Conservation (phyloP, 2,888 invertebrate species). For the Sarcophaga subvicina region DNA sequence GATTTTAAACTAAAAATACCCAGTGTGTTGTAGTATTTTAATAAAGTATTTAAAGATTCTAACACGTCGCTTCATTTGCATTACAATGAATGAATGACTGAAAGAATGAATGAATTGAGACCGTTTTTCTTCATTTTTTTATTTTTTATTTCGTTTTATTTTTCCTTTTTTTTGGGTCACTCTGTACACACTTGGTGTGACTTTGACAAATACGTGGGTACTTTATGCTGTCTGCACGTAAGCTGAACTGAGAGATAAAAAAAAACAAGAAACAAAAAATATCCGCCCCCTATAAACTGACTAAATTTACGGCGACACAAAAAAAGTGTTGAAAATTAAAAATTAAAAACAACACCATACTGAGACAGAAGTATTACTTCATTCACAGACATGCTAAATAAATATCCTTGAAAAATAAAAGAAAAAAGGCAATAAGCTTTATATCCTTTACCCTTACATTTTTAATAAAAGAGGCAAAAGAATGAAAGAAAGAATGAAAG, state of each 20-base stretch:
- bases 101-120: conserved; percentile 12
- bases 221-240: conserved; percentile 56
- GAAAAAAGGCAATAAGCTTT: not conserved
- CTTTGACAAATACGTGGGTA: conserved; percentile 56
- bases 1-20: not conserved
- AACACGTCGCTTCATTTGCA: conserved; percentile 53
- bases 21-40: not conserved
- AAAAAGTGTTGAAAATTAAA: conserved; percentile 52
- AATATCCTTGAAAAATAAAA: conserved; percentile 3
- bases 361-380: not conserved
- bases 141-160: conserved; percentile 10
- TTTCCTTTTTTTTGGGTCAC: conserved; percentile 20
- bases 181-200: conserved; percentile 28
- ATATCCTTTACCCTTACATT: not conserved
- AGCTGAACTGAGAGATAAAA: conserved; percentile 31
- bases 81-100: conserved; percentile 32
- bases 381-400: not conserved
- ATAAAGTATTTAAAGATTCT: conserved; percentile 10
- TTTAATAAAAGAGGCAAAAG: not conserved
- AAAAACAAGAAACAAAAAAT: not conserved
- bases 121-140: not conserved
- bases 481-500: no score
- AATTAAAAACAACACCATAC: conserved; percentile 21
- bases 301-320: conserved; percentile 32
- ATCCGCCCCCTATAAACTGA: not conserved